Conservation (phyloP, 2,113 vertebrate genomes). For the Butastur rufipennis region DNA sequence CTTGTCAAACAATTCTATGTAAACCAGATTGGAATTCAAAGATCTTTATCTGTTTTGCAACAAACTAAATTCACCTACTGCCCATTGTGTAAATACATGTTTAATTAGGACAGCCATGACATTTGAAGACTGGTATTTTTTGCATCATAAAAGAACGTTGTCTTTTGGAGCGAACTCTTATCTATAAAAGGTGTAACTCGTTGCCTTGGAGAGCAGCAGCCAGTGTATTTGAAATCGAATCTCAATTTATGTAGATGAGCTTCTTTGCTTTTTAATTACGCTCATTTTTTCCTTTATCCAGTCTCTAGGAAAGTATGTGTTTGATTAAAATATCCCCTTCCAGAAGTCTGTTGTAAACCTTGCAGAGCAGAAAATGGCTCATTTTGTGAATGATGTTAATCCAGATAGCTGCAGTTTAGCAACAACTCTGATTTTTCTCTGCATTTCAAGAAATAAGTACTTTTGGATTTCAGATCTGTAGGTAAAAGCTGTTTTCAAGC, state of each 20-base stretch:
- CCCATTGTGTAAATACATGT: background rate
- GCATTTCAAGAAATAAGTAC: background rate
- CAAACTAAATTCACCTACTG: background rate
- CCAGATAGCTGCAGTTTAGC: background rate
- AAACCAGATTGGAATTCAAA: background rate
- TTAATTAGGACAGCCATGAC: background rate
- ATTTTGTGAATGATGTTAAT: background rate
- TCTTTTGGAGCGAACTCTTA: background rate
- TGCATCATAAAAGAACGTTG: background rate
- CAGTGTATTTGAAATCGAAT: background rate
- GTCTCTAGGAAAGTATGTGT: background rate
- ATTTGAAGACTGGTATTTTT: background rate
- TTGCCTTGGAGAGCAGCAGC: background rate
- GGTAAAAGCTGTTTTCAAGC: background rate
- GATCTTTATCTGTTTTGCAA: background rate
- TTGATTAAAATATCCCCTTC: background rate
- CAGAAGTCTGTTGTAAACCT: background rate
- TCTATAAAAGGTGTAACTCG: background rate
- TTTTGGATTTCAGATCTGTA: background rate
- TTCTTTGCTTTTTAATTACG: background rate
- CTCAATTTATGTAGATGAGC: background rate
- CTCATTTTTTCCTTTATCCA: background rate
- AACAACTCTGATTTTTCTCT: background rate
- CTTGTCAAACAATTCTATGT: background rate
- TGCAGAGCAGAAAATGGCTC: background rate